Base-by-base conservation (phyloP, 2,888 invertebrate genomes). In the Polyommatus icarus region DNA sequence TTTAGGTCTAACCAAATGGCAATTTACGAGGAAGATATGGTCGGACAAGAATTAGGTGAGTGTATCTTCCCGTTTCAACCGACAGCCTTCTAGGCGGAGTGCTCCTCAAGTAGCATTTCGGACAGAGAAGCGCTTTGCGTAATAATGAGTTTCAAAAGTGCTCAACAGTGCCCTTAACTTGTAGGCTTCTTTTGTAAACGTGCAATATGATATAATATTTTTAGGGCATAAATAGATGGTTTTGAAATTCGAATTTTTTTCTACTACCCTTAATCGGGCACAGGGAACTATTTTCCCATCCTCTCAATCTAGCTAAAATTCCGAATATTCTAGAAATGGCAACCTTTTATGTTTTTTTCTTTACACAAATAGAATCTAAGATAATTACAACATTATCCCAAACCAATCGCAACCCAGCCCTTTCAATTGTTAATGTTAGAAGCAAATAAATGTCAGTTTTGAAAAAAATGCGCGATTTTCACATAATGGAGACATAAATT, bases 1-100 rank as follows among this genome's bases (percentile, higher is more conserved):
- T 83, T 29, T 78, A 93, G 93, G 93, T 84, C 93, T 3, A 94
- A 93, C 83, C 87, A 90, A 86, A 91, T 93, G 90, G 91, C 91
- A 24, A 20, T 61, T 1, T 86, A 90, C 76, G 92, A 93, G 81
- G 89, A 87, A 80, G 85, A 85, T 80, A 83, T 86, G 76, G 87
- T 77, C 0, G 89, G 87, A 78, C 85, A 79, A 59, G 83, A 83
- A 78, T 83, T 89, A 80, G 93, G 93, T 92, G 80, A 80, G 67
- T 67, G 18, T 29, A 67, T 67, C 67, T 32, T 67, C 61, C 24
- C 76, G 7, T 76, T 36, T 59, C 36, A 32, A 32, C 61, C 36
- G 32, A 76, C 32, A 76, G 32, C 61, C 59, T 59, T 59, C 59
- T 18, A 40, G 59, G 61, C 15, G 5, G 29, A 67, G 67, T 8